Evolutionary conservation across 2,113 vertebrate genomes (phyloP).

Genomic region (Capreolus pygargus): DNA sequence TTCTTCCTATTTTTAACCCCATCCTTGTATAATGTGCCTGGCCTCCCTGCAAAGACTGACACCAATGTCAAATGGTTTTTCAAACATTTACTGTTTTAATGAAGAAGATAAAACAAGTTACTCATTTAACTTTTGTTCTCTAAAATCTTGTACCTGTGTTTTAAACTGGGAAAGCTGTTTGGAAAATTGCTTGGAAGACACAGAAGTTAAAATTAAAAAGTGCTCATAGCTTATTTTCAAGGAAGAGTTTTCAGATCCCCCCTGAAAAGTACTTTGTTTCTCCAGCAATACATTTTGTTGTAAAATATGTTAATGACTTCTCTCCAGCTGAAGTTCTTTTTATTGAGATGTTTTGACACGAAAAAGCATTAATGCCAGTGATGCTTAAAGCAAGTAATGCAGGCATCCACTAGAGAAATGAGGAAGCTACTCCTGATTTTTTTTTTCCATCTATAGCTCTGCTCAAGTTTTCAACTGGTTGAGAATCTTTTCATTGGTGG

Average conservation of each 20-base stretch:
- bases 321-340: background rate
- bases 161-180: slow-evolving; percentile 11
- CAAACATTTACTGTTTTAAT: background rate
- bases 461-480: background rate
- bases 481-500: background rate
- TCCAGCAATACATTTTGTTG: background rate
- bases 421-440: background rate
- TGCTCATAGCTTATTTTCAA: background rate
- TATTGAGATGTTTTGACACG: background rate
- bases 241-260: background rate
- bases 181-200: background rate
- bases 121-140: background rate
- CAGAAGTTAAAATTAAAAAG: background rate
- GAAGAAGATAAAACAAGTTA: background rate
- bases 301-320: slow-evolving; percentile 1
- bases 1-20: background rate
- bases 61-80: background rate
- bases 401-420: background rate
- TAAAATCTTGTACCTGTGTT: background rate
- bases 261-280: background rate
- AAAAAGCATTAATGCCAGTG: background rate
- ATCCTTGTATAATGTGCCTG: background rate
- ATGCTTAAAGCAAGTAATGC: background rate
- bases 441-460: background rate
- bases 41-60: background rate